Evolutionary conservation across 2,113 vertebrate species (phyloP), one percentile per base, ranked within the genome.

Genomic region (Lates calcarifer): DNA sequence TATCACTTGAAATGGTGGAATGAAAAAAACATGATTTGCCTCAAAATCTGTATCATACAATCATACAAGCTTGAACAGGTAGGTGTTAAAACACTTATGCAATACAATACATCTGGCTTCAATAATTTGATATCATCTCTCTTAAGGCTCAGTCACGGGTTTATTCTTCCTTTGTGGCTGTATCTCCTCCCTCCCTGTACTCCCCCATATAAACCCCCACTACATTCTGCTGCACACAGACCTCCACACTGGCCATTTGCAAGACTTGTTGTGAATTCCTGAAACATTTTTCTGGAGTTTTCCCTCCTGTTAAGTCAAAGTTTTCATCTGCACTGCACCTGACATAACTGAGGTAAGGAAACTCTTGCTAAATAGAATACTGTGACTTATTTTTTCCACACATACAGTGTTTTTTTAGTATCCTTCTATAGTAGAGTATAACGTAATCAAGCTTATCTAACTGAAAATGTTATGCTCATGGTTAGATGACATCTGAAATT

Each of bases 151-250:
- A 45, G 3, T 63, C 57, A n/a, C 0, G 0, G 24, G 11, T 51
- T 61, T 62, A 8, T 37, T 58, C 55, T 64, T 60, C 61, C 33
- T 43, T 2, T 60, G 57, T 43, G 22, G 13, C 8, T 49, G 26
- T 49, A 17, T 77, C 77, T 63, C 81, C 87, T 81, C 85, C 87
- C 85, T 63, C 81, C 41, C 4, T 8, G 20, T 56, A 6, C 55
- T 62, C 70, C 69, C 47, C 74, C 47, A 85, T 89, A 90, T 87
- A 90, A 89, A 58, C 37, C 67, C 77, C 73, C 73, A 37, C 51
- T 17, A 13, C 53, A 26, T 28, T 62, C 31, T 51, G 43, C 51
- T 55, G 47, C 74, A 12, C 77, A 69, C 37, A 81, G 33, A 33
- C 43, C 47, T 29, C 56, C 60, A 62, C 61, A 39, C 61, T 28